Evolutionary conservation across 2,888 invertebrate species (phyloP).

Genomic region (Teleogryllus oceanicus): DNA sequence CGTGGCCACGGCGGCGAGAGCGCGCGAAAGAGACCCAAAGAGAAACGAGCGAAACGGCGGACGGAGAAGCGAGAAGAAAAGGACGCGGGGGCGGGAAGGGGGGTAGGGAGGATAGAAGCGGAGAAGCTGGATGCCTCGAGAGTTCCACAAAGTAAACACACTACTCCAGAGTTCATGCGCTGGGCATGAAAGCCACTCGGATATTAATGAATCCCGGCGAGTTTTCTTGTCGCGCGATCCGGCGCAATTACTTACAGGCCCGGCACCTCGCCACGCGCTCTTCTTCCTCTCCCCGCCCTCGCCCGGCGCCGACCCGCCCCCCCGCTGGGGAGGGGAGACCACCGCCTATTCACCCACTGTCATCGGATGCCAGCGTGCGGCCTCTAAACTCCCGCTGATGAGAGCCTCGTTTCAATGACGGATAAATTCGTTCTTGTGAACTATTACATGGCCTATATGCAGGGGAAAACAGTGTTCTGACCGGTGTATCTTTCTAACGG

Average conservation of each 20-base stretch:
- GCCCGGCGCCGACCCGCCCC: too few relatives aligned
- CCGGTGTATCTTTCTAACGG: too few relatives aligned
- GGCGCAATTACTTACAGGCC: constrained; percentile 1
- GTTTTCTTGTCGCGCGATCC: constrained; percentile 26
- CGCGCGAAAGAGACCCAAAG: neutral
- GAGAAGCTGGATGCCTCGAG: neutral
- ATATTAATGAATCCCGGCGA: constrained; percentile 30
- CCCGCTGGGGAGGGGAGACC: too few relatives aligned
- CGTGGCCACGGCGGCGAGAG: neutral
- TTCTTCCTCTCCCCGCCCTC: neutral
- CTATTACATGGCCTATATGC: too few relatives aligned
- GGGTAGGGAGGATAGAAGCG: neutral
- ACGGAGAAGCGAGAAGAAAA: neutral
- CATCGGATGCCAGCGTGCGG: too few relatives aligned
- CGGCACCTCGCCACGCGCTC: neutral
- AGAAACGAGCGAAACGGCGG: neutral
- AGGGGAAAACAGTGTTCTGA: too few relatives aligned
- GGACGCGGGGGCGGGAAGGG: neutral
- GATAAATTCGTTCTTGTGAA: too few relatives aligned
- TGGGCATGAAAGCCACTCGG: constrained; percentile 23
- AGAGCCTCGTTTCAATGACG: too few relatives aligned
- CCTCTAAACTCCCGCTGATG: too few relatives aligned
- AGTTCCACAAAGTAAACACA: constrained; percentile 28
- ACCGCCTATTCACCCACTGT: too few relatives aligned
- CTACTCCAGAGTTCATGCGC: constrained; percentile 19